Evolutionary conservation across 2,113 vertebrate genomes (phyloP).

Genomic region (Microtus montanus): DNA sequence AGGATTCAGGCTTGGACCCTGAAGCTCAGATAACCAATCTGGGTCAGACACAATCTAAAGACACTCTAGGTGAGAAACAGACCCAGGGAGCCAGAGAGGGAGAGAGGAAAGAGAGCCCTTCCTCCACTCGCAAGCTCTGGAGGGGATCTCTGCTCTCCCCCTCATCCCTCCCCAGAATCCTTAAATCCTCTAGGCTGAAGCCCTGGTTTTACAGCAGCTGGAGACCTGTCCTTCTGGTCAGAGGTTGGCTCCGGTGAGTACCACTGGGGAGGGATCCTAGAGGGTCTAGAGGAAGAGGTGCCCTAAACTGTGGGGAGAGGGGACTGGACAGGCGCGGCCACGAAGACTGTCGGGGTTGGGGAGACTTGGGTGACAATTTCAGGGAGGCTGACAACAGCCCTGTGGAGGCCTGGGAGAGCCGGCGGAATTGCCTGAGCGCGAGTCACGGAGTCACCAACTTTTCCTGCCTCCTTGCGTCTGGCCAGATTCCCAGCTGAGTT

Average conservation of each 20-base stretch:
- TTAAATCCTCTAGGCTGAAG: conserved; percentile 56
- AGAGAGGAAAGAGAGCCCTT: not conserved
- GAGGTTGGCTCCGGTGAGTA: conserved; percentile 10
- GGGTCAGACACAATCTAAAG: not conserved
- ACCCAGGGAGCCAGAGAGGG: too few species aligned
- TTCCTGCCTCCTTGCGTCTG: not conserved
- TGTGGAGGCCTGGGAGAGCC: too few species aligned
- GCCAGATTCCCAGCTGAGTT: not conserved
- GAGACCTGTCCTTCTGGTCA: not conserved
- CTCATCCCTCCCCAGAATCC: conserved; percentile 32
- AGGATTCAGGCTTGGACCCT: not conserved
- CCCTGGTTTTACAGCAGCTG: not conserved
- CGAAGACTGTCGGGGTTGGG: fast-evolving
- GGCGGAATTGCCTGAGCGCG: fast-evolving
- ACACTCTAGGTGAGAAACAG: not conserved
- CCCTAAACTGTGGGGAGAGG: too few species aligned
- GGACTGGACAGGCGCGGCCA: not conserved
- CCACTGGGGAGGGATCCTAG: too few species aligned
- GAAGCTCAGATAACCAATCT: not conserved
- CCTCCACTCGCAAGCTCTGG: not conserved
- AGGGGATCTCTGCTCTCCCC: conserved; percentile 18
- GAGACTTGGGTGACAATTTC: not conserved
- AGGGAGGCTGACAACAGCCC: not conserved
- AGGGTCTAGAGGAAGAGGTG: not conserved
- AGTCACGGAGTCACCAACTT: not conserved